Conservation (phyloP, 2,113 vertebrate genomes). For the Grammomys surdaster region DNA sequence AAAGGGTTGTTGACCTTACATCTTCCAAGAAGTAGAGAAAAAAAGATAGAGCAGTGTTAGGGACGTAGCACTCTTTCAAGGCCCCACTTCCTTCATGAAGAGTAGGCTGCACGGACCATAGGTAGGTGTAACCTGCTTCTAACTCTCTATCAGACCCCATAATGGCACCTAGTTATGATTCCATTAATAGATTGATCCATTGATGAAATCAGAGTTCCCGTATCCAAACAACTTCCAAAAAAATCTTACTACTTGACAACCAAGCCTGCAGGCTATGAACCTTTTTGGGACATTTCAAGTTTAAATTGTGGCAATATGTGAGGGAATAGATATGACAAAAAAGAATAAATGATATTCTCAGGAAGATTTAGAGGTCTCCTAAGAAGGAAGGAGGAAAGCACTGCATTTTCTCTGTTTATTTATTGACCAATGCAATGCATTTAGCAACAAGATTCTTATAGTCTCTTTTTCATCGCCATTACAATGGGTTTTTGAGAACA, state of each 20-base stretch:
- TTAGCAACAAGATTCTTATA: background rate
- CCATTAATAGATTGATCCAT: background rate
- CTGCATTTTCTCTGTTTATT: background rate
- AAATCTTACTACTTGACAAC: background rate
- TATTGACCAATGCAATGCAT: background rate
- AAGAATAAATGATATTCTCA: background rate
- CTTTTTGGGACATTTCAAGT: background rate
- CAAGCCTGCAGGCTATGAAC: background rate
- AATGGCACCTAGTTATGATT: background rate
- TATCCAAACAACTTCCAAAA: background rate
- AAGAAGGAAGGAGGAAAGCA: background rate
- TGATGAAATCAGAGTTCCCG: background rate
- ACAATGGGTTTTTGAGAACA: constrained; percentile 31
- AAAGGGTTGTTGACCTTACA: background rate
- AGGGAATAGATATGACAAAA: background rate
- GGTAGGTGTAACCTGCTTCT: background rate
- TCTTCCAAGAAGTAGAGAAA: background rate
- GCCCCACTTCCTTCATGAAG: background rate
- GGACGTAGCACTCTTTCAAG: background rate
- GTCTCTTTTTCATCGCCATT: constrained; percentile 48
- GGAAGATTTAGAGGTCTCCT: background rate
- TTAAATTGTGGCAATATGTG: background rate
- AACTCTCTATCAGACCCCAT: background rate
- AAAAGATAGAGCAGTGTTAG: background rate
- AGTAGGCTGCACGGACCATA: background rate